These are phyloP conservation scores for Pitta sordida DNA, from an alignment of 2,113 vertebrate species.

Conservation along the genomic window DNA sequence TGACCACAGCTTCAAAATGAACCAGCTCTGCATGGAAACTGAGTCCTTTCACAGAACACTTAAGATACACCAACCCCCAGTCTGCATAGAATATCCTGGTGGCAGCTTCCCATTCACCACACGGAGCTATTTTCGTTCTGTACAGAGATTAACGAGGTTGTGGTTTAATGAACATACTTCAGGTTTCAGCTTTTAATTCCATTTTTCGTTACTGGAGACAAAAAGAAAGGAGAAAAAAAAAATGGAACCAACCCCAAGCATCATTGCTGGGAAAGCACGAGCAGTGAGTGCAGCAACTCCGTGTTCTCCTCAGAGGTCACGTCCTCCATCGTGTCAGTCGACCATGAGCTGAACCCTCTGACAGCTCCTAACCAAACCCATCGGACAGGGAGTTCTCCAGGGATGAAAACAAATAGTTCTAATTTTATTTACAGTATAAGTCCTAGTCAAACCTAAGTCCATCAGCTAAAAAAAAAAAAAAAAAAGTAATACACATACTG, in stretches of 20 bases:
- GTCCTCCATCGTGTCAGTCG: neutral
- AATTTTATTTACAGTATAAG: conserved; percentile 72
- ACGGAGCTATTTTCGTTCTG: conserved; percentile 18
- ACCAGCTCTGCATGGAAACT: conserved; percentile 43
- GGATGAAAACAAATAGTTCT: conserved; percentile 60
- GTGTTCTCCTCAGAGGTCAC: conserved; percentile 21
- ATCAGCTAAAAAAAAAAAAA: conserved; percentile 50
- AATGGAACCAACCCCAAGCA: conserved; percentile 1
- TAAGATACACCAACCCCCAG: neutral
- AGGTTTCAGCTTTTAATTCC: conserved; percentile 52
- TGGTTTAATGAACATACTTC: neutral
- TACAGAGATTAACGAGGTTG: conserved; percentile 2
- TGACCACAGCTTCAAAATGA: conserved; percentile 28
- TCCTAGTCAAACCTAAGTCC: conserved; percentile 73
- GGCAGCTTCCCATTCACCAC: conserved; percentile 17
- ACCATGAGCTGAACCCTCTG: conserved; percentile 26
- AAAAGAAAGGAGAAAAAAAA: neutral
- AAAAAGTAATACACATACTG: conserved; percentile 63
- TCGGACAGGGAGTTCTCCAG: conserved; percentile 64
- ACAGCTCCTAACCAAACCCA: conserved; percentile 42
- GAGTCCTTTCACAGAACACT: conserved; percentile 5
- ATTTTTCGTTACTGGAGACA: neutral
- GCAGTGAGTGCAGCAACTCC: conserved; percentile 4
- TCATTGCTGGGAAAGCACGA: neutral
- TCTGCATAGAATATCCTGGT: neutral